These are phyloP conservation scores for Thunnus albacares DNA, from an alignment of 2,797 vertebrate species.

Conservation along the genomic window DNA sequence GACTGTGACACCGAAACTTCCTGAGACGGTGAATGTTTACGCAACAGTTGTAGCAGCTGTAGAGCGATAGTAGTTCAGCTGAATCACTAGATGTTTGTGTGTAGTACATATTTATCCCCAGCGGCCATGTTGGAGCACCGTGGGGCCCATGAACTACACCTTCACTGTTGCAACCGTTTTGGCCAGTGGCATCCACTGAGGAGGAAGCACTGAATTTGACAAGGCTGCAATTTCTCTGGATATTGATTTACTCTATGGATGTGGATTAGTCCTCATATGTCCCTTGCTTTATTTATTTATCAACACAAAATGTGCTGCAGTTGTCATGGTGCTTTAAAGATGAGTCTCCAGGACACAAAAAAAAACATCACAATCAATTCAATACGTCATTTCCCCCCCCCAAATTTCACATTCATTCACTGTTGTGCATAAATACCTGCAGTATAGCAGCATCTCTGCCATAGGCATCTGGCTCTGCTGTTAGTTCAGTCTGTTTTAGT, in stretches of 20 bases:
- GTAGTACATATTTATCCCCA: conserved; percentile 66
- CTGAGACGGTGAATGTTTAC: too few relatives aligned
- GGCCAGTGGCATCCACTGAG: conserved; percentile 65
- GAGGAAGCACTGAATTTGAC: conserved; percentile 77
- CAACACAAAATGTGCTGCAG: too few relatives aligned
- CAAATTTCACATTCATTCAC: too few relatives aligned
- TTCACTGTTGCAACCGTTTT: conserved; percentile 70
- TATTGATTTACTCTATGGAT: background rate
- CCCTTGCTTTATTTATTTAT: too few relatives aligned
- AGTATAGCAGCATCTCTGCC: conserved; percentile 81
- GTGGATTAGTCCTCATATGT: too few relatives aligned
- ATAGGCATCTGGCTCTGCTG: background rate
- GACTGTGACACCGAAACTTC: background rate
- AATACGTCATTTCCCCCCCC: too few relatives aligned
- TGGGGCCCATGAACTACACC: conserved; percentile 62
- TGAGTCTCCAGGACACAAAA: too few relatives aligned
- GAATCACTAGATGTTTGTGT: conserved; percentile 34
- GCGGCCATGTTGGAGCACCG: conserved; percentile 19
- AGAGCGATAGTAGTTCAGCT: background rate
- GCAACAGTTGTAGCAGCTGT: background rate
- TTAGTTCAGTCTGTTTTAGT: conserved; percentile 73
- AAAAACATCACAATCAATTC: too few relatives aligned
- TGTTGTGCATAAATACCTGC: conserved; percentile 81
- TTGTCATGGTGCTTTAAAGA: too few relatives aligned
- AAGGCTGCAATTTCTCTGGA: conserved; percentile 36